Base-by-base conservation (phyloP, 1,140 invertebrate genomes). In the Brachionus paranguensis region DNA sequence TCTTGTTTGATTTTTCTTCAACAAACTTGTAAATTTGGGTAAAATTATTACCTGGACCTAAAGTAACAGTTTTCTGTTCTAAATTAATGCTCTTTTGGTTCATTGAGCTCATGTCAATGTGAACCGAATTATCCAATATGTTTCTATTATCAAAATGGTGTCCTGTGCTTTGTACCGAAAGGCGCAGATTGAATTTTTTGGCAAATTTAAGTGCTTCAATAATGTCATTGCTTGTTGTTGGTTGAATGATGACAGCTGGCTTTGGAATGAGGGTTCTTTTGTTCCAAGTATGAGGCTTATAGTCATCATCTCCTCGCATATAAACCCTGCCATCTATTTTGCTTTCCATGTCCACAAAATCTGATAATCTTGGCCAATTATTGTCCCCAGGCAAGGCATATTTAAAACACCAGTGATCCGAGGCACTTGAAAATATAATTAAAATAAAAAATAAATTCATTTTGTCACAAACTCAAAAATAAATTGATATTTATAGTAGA, bases 1-100 rank as follows among this genome's bases (percentile, higher is more conserved):
- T 81, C 85, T 85, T 43, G 86, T 74, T 2, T 85, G 84, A 33
- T 85, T 79, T 24, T 83, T 41, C 20, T 86, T 60, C 53, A 45
- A 84, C 27, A 85, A 68, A 68, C 7, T 68, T 68, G n/a, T 33
- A 41, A 33, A 68, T 68, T 68, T 68, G 64, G 11, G 3, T 68
- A 68, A 68, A 68, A 68, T 68, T 68, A 68, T 68, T 68, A 17
- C 64, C 64, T 14, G 64, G 64, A 11, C 64, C 64, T 68, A 68
- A 33, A 37, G 64, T 68, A 8, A 68, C 64, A 29, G 64, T 68
- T 68, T 68, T 68, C 27, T 68, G 10, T 33, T 68, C 27, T 33
- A 68, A 24, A 68, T 68, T 33, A 33, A 68, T 68, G 2, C 64
- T 68, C 64, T 68, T 68, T 3, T 68, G 64, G 33, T 68, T 68